phyloP scores from a whole-genome alignment of 1,140 invertebrate species.

The Atta cephalotes region DNA sequence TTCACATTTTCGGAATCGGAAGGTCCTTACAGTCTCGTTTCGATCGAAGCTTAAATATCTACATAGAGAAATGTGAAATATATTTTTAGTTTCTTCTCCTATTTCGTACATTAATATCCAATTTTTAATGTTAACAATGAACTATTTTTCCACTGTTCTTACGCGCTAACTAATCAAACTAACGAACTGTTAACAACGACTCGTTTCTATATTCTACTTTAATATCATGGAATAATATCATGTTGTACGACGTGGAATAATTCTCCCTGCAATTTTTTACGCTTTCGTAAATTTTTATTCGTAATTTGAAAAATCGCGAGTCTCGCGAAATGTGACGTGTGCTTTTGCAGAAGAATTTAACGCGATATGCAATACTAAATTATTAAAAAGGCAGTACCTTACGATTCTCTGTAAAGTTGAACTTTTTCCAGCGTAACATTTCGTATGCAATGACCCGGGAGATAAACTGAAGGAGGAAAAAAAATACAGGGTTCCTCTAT shows the following conservation, averaged over 20 bases:
- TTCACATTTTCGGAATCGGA: not conserved
- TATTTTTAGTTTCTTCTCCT: not conserved
- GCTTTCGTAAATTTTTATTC: slow-evolving; percentile 1
- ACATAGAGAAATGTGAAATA: not conserved
- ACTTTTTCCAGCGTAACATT: slow-evolving; percentile 6
- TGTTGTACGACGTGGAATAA: not conserved
- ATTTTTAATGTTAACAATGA: not conserved
- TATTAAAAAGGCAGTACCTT: not conserved
- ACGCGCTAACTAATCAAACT: not conserved
- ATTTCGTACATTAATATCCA: not conserved
- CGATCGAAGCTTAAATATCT: not conserved
- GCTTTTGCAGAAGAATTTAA: not conserved
- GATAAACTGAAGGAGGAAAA: not conserved
- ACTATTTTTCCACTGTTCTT: not conserved
- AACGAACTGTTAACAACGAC: not conserved
- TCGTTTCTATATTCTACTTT: not conserved
- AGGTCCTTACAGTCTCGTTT: not conserved
- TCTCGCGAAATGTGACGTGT: not conserved
- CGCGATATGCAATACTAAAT: not conserved
- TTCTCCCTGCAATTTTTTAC: not conserved
- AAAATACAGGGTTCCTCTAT: not conserved
- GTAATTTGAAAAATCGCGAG: not conserved
- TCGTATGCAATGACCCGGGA: slow-evolving; percentile 11
- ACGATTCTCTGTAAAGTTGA: not conserved
- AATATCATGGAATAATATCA: not conserved